Conservation (phyloP, 2,797 vertebrate species). For the Labroides dimidiatus region DNA sequence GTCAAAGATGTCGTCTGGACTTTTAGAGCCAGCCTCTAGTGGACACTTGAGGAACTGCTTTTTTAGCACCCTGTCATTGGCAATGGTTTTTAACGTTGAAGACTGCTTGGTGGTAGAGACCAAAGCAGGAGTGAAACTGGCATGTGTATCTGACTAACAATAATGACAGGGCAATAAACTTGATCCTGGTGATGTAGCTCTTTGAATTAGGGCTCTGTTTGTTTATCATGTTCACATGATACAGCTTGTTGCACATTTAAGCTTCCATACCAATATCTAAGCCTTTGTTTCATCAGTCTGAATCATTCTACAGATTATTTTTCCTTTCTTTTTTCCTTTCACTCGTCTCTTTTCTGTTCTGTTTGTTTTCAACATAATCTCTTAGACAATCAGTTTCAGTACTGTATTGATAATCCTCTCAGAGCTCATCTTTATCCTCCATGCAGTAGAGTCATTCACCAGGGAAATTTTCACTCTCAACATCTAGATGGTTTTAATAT, state of each 20-base stretch:
- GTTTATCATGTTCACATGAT: neutral
- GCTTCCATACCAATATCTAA: conserved; percentile 17
- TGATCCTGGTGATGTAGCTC: neutral
- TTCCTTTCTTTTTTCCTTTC: conserved; percentile 11
- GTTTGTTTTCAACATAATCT: conserved; percentile 32
- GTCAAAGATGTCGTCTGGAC: too few species aligned
- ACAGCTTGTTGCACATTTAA: neutral
- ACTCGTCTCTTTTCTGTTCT: conserved; percentile 18
- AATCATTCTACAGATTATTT: conserved; percentile 27
- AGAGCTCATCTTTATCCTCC: conserved; percentile 32
- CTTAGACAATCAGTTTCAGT: conserved; percentile 36
- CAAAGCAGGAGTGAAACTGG: too few species aligned
- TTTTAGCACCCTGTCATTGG: too few species aligned
- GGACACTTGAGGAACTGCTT: too few species aligned
- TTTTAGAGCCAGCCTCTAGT: too few species aligned
- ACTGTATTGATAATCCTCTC: conserved; percentile 40
- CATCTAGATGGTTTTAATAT: conserved; percentile 25
- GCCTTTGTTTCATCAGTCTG: conserved; percentile 8
- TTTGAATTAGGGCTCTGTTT: neutral
- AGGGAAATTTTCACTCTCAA: conserved; percentile 19
- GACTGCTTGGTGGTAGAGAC: too few species aligned
- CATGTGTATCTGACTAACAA: too few species aligned
- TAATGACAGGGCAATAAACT: neutral
- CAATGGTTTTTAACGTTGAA: too few species aligned
- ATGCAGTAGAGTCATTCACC: conserved; percentile 32